phyloP scores from a whole-genome alignment of 2,888 invertebrate genomes.

The Xanthia togata region DNA sequence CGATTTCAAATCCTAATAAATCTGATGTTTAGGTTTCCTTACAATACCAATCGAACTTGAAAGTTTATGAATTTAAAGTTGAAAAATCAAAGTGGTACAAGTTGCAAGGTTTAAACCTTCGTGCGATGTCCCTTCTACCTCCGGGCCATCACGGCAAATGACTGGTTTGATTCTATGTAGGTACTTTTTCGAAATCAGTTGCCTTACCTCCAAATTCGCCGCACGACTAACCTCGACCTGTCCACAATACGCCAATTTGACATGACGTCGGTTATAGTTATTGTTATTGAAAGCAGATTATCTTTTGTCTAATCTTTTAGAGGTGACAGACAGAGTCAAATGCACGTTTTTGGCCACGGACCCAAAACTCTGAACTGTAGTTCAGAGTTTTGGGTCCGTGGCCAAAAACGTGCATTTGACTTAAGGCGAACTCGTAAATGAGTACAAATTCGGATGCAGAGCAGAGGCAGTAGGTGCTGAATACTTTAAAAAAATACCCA shows the following conservation, averaged over 20 bases:
- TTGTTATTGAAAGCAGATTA: constrained; percentile 20
- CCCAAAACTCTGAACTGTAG: too few relatives aligned
- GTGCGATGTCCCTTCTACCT: neutral
- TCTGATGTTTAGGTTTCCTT: neutral
- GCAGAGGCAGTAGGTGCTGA: neutral
- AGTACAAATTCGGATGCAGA: neutral
- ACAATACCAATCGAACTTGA: neutral
- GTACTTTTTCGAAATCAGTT: neutral
- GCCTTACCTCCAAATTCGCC: constrained; percentile 22
- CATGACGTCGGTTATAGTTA: constrained; percentile 2
- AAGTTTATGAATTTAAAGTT: neutral
- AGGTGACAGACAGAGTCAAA: constrained; percentile 19
- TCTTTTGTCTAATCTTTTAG: constrained; percentile 18
- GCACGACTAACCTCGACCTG: constrained; percentile 53
- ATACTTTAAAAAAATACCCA: neutral
- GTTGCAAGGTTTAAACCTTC: neutral
- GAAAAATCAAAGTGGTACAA: neutral
- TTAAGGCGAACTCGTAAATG: neutral
- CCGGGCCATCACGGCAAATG: constrained; percentile 13
- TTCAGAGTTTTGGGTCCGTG: too few relatives aligned
- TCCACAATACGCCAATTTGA: constrained; percentile 19
- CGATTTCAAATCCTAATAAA: neutral
- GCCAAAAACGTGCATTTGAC: too few relatives aligned
- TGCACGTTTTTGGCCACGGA: neutral
- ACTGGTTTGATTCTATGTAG: constrained; percentile 1